Evolutionary conservation across 2,888 invertebrate genomes (phyloP).

Genomic region (Amblyjoppa fuscipennis): DNA sequence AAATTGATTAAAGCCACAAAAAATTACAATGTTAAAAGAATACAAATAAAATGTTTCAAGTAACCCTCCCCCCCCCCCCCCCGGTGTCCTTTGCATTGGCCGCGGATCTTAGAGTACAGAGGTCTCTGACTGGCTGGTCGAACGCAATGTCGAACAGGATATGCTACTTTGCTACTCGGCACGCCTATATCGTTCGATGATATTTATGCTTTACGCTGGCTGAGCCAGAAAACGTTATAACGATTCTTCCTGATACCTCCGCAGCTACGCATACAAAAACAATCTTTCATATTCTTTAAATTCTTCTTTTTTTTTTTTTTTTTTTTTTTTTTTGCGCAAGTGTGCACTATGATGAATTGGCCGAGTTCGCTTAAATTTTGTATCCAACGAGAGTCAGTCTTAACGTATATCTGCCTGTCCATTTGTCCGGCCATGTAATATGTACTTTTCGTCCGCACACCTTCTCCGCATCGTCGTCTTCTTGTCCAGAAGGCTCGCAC

Average conservation of each 20-base stretch:
- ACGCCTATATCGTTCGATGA: constrained; percentile 39
- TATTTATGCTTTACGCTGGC: constrained; percentile 37
- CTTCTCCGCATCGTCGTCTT: constrained; percentile 18
- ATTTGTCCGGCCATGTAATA: background rate
- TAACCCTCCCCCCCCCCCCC: background rate
- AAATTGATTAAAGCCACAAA: no score
- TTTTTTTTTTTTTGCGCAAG: background rate
- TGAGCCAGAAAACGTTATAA: background rate
- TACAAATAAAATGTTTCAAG: background rate
- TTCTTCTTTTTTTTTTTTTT: background rate
- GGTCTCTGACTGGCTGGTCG: constrained; percentile 12
- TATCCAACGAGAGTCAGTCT: background rate
- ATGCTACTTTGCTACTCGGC: constrained; percentile 31
- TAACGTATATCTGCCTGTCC: background rate
- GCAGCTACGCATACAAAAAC: background rate
- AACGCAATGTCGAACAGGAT: constrained; percentile 46
- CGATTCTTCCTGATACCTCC: background rate
- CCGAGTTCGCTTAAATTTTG: background rate
- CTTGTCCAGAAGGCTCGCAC: constrained; percentile 17
- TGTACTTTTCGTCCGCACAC: background rate
- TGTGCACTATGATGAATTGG: background rate
- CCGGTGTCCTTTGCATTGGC: background rate
- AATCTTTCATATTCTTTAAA: background rate
- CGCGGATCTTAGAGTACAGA: background rate
- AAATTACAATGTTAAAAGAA: no score